A percentile compares a stretch with the other conserved stretches of the same genome.
Conservation (phyloP, 2,113 vertebrate species). For the Vidua macroura region DNA sequence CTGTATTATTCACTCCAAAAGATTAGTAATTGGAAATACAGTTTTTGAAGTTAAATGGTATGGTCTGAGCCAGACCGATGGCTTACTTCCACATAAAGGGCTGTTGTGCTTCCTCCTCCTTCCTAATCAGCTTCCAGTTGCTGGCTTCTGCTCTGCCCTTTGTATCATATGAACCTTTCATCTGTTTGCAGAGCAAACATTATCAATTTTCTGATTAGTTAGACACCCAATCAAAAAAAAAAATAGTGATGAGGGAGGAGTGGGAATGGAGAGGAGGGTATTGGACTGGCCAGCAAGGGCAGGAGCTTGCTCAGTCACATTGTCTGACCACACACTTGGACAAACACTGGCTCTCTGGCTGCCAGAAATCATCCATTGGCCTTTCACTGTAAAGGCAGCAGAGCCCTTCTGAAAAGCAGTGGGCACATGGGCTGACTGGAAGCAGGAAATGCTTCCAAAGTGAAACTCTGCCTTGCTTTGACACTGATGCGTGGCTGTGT, state of each 20-base stretch:
- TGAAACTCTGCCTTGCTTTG: not conserved
- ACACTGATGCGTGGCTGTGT: accelerated
- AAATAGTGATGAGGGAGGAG: not conserved
- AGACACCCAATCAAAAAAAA: not conserved
- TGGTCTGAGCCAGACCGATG: not conserved
- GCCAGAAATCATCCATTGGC: not conserved
- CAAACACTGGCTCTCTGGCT: not conserved
- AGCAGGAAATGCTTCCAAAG: not conserved
- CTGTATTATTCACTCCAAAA: not conserved
- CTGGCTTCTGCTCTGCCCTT: not conserved
- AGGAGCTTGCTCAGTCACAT: not conserved
- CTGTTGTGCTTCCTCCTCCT: not conserved
- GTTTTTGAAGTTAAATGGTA: not conserved
- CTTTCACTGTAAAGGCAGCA: not conserved
- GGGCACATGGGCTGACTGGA: not conserved
- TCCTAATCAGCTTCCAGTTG: not conserved
- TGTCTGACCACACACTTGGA: not conserved
- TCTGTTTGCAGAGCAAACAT: not conserved
- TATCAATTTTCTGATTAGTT: not conserved
- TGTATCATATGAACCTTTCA: not conserved
- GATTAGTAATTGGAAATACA: not conserved
- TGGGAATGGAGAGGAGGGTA: not conserved
- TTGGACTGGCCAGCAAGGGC: accelerated
- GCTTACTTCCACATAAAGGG: not conserved
- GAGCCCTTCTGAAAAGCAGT: not conserved